Conservation (phyloP, 2,113 vertebrate species). For the Prinia subflava region DNA sequence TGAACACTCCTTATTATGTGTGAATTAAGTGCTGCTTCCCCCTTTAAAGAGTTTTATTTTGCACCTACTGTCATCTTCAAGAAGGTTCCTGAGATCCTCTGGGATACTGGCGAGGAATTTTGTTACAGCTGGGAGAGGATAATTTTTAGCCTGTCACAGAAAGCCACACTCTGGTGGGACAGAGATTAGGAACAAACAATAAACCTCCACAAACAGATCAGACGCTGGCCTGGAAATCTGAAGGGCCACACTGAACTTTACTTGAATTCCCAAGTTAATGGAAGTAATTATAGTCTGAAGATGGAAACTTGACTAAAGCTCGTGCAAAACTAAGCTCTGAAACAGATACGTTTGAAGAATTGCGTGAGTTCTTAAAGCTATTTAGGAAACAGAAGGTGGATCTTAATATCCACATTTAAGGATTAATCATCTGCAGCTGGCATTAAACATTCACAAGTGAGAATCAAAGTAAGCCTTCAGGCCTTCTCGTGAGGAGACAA, state of each 20-base stretch:
- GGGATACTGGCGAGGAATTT: not conserved
- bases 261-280: not conserved
- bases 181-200: not conserved
- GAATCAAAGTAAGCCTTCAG: not conserved
- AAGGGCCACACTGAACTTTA: not conserved
- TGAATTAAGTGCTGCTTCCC: not conserved
- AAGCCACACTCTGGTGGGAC: not conserved
- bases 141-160: not conserved
- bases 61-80: not conserved
- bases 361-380: not conserved
- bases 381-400: conserved; percentile 11
- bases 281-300: not conserved
- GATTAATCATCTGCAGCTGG: not conserved
- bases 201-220: not conserved
- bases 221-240: not conserved
- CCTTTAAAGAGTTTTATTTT: not conserved
- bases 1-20: not conserved
- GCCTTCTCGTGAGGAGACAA: not conserved
- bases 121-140: not conserved
- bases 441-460: not conserved
- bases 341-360: not conserved
- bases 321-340: not conserved
- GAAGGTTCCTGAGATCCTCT: not conserved
- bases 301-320: not conserved
- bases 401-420: not conserved